Evolutionary conservation across 2,113 vertebrate species (phyloP), one percentile per base, ranked within the genome.

Genomic region (Herpetotheres cachinnans): DNA sequence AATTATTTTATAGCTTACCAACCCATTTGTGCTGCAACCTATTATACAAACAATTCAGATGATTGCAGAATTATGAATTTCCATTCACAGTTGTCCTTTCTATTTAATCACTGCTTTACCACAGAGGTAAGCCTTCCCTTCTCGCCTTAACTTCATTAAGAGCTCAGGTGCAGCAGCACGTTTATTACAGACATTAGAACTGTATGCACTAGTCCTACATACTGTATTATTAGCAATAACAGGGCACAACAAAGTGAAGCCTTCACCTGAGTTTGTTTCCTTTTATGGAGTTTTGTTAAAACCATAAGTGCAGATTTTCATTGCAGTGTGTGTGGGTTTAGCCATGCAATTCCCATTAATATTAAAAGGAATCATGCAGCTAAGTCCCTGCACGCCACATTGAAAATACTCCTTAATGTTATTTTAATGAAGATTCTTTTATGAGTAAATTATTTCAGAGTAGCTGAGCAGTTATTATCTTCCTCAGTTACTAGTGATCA

Each of bases 371-470:
- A 95, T 90, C 95, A 96, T 2, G 20, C 77, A 73, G 86, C 77
- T 80, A 96, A 95, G 70, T 91, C 71, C 76, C 81, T 95, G 71
- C 40, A 92, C n/a, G 44, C 47, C 65, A 93, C 54, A 81, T 36
- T 91, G 83, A 96, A 98, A 96, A 97, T 72, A 93, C n/a, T 72
- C 66, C 78, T 97, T 97, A 97, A 95, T 94, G 54, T 97, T 97
- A 93, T 86, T 98, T 97, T 98, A 98, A 97, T 98, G 86, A 97
- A 96, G 90, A 97, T 96, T 87, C 86, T 90, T 97, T 96, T 96
- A 96, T 95, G 82, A 97, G 87, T 97, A 97, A 97, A 93, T 96
- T 97, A 97, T 97, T 95, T 82, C 56, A 91, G 74, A 94, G 90
- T 90, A 96, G 52, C 76, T 96, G 78, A 97, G 54, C 91, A 97